Percentiles rank a stretch among this genome's conserved stretches.
phyloP scores from a whole-genome alignment of 2,888 invertebrate species.

The Polydrusus tereticollis region DNA sequence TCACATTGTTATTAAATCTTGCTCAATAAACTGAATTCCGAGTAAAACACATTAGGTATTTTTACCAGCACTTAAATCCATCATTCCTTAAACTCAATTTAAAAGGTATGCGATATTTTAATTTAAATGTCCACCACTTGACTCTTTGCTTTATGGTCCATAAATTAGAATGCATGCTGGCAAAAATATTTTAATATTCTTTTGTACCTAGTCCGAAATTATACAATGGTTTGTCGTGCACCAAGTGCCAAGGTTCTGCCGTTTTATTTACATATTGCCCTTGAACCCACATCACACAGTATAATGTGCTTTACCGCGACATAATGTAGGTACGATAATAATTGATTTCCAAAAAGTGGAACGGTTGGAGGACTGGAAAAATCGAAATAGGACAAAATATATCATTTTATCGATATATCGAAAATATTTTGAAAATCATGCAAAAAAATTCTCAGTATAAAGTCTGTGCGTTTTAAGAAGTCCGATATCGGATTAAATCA shows the following conservation, averaged over 20 bases:
- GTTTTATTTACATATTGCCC: slow-evolving; percentile 28
- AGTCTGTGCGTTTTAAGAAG: no score
- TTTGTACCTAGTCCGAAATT: slow-evolving; percentile 22
- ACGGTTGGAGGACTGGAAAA: slow-evolving; percentile 4
- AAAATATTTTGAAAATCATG: no score
- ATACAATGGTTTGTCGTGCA: slow-evolving; percentile 24
- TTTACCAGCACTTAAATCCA: not conserved
- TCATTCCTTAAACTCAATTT: slow-evolving; percentile 21
- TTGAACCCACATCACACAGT: slow-evolving; percentile 26
- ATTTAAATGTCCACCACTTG: slow-evolving; percentile 20
- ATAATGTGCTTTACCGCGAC: slow-evolving; percentile 12
- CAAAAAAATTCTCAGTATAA: no score
- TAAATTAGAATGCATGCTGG: slow-evolving; percentile 25
- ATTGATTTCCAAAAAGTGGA: slow-evolving; percentile 21
- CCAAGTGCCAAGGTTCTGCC: slow-evolving; percentile 27
- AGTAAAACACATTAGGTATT: not conserved
- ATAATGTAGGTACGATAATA: slow-evolving; percentile 7
- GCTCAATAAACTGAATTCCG: no score
- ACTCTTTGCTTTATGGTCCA: slow-evolving; percentile 28
- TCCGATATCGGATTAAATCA: no score
- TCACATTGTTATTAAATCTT: no score
- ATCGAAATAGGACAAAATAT: no score
- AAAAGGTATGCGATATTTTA: slow-evolving; percentile 17
- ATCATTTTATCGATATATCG: no score
- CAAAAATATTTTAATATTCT: slow-evolving; percentile 30